Conservation (phyloP, 2,113 vertebrate species). For the Baryphthengus martii region DNA sequence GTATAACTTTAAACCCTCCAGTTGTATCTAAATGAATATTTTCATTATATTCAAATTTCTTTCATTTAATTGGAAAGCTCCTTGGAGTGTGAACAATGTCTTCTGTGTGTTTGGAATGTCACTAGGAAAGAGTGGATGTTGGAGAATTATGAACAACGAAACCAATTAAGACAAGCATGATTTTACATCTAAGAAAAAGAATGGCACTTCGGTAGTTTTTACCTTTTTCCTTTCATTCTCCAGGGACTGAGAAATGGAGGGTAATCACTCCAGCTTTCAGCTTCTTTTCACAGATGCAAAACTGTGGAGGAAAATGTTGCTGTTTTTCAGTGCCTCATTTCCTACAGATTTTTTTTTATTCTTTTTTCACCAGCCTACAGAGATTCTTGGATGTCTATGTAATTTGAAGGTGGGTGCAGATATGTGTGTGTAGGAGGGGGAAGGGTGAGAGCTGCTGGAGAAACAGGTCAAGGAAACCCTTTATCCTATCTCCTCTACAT, state of each 20-base stretch:
- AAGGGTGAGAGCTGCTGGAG: not conserved
- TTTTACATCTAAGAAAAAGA: not conserved
- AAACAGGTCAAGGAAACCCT: not conserved
- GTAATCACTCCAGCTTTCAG: not conserved
- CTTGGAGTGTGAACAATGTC: not conserved
- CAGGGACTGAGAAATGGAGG: not conserved
- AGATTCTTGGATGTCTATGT: slow-evolving; percentile 42
- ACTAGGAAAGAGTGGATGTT: not conserved
- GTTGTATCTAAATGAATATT: not conserved
- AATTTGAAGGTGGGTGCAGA: slow-evolving; percentile 46
- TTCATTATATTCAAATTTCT: not conserved
- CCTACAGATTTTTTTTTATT: not conserved
- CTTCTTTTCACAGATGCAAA: not conserved
- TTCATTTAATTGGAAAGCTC: not conserved
- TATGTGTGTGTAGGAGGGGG: slow-evolving; percentile 10
- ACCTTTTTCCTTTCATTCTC: not conserved
- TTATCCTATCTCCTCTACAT: slow-evolving; percentile 4
- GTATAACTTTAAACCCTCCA: not conserved
- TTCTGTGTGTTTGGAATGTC: not conserved
- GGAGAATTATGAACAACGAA: not conserved
- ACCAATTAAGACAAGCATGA: not conserved
- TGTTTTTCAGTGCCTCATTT: not conserved
- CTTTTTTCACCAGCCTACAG: not conserved
- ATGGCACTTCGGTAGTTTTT: not conserved
- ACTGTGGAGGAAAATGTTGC: not conserved